Evolutionary conservation across 2,888 invertebrate species (phyloP).

Genomic region (Torymus auratus): DNA sequence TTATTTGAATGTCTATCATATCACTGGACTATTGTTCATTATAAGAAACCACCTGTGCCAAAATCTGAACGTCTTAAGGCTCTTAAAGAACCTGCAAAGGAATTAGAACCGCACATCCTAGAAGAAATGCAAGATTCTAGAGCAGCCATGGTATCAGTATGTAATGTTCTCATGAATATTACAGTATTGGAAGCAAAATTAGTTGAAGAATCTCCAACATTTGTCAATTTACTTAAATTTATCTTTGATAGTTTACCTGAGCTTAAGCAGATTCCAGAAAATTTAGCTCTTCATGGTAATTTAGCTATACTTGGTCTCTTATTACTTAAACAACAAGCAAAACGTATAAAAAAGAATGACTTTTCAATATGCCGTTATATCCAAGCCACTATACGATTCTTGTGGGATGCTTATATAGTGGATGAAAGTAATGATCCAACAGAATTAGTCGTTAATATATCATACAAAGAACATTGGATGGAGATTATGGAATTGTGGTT

Average conservation of each 20-base stretch:
- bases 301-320: slow-evolving; percentile 89
- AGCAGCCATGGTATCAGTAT: slow-evolving; percentile 90
- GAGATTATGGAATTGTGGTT: slow-evolving; percentile 95
- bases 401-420: slow-evolving; percentile 95
- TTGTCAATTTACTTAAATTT: slow-evolving; percentile 89
- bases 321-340: slow-evolving; percentile 89
- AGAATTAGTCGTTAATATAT: slow-evolving; percentile 89
- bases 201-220: slow-evolving; percentile 87
- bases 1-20: slow-evolving; percentile 88
- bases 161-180: slow-evolving; percentile 95
- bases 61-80: slow-evolving; percentile 87
- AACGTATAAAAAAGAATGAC: slow-evolving; percentile 90
- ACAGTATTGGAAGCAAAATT: slow-evolving; percentile 91
- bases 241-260: slow-evolving; percentile 91
- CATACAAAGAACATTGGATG: slow-evolving; percentile 92
- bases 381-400: slow-evolving; percentile 91
- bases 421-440: slow-evolving; percentile 92
- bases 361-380: slow-evolving; percentile 93
- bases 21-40: slow-evolving; percentile 92
- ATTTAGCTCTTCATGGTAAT: slow-evolving; percentile 91
- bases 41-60: slow-evolving; percentile 88
- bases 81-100: slow-evolving; percentile 86
- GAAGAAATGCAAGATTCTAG: slow-evolving; percentile 92
- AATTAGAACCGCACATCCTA: slow-evolving; percentile 84
- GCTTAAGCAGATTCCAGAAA: slow-evolving; percentile 88